phyloP scores from a whole-genome alignment of 2,113 vertebrate species.

The Mustela lutreola region DNA sequence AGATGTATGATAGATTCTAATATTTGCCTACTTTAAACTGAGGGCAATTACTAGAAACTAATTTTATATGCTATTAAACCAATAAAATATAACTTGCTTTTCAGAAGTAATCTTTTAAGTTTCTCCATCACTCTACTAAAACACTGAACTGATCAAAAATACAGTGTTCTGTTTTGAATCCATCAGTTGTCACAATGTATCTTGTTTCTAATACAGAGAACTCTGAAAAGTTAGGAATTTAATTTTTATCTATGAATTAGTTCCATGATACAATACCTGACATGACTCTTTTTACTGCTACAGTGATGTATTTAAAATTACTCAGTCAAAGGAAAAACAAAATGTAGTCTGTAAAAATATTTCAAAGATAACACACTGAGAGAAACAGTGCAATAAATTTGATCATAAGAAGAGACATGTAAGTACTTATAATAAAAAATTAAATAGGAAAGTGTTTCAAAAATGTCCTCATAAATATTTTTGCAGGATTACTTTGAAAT shows the following conservation, averaged over 20 bases:
- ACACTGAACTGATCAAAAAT: background rate
- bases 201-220: background rate
- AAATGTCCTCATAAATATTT: background rate
- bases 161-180: background rate
- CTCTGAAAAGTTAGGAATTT: background rate
- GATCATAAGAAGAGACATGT: background rate
- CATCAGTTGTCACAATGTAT: background rate
- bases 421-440: background rate
- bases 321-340: background rate
- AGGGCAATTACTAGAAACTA: background rate
- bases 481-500: background rate
- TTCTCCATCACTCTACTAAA: background rate
- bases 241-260: background rate
- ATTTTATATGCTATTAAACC: background rate
- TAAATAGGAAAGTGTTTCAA: background rate
- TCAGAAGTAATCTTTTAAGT: constrained; percentile 8
- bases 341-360: background rate
- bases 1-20: background rate
- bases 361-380: background rate
- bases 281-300: background rate
- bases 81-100: background rate
- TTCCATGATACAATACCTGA: background rate
- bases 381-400: background rate
- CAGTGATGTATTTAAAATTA: background rate
- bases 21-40: background rate